Conservation (phyloP, 2,888 invertebrate genomes). For the Malachius bipustulatus region DNA sequence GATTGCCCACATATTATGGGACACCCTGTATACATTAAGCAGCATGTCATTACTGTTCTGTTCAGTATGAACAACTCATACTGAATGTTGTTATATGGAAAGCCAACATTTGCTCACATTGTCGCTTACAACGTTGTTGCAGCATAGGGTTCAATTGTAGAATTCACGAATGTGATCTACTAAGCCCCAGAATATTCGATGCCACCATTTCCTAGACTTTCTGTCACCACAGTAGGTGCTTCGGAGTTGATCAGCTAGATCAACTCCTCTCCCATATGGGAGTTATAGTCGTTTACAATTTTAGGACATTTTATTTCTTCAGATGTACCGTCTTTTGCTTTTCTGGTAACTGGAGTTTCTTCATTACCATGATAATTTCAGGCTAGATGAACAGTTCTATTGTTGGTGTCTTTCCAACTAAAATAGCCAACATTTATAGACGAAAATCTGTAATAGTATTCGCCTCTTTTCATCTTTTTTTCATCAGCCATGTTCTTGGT, state of each 20-base stretch:
- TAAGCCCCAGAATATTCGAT: conserved; percentile 7
- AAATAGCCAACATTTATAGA: conserved; percentile 6
- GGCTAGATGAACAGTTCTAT: conserved; percentile 11
- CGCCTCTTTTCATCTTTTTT: conserved; percentile 13
- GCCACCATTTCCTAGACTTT: conserved; percentile 18
- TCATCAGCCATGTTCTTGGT: conserved; percentile 4
- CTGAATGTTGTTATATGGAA: no score
- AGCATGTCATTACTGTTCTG: no score
- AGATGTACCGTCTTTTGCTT: conserved; percentile 4
- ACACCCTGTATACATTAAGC: no score
- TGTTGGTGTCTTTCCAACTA: conserved; percentile 15
- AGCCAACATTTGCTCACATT: no score
- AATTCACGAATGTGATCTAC: conserved; percentile 2
- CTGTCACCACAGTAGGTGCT: conserved; percentile 12
- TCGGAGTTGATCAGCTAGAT: conserved; percentile 14
- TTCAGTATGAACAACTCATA: no score
- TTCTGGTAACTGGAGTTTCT: conserved; percentile 13
- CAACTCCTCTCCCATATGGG: conserved; percentile 18
- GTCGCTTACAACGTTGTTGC: no score
- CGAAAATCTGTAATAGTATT: conserved; percentile 12
- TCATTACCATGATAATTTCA: conserved; percentile 13
- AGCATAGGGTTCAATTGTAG: no score
- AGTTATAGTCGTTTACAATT: conserved; percentile 16
- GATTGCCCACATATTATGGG: no score
- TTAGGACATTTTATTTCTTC: conserved; percentile 11